These are phyloP conservation scores for Agrochola circellaris DNA, from an alignment of 2,888 invertebrate species.

Conservation along the genomic window DNA sequence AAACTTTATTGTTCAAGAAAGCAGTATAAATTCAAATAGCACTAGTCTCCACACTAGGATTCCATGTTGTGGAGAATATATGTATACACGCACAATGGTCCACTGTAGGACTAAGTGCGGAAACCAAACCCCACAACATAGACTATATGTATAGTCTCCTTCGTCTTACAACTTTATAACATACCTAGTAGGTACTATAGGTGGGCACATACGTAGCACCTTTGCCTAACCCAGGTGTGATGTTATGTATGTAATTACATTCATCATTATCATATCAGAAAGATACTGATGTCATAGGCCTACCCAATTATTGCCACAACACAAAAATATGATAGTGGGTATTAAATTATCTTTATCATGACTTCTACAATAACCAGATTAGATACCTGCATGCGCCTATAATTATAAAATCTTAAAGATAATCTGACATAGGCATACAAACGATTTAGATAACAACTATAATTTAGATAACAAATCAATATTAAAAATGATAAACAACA, in stretches of 20 bases:
- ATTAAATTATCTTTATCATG: conserved; percentile 8
- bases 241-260: neutral
- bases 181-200: neutral
- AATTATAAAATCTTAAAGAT: conserved; percentile 2
- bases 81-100: no score
- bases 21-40: no score
- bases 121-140: no score
- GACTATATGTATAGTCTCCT: no score
- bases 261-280: neutral
- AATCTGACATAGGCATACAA: conserved; percentile 16
- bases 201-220: neutral
- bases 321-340: neutral
- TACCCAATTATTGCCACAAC: neutral
- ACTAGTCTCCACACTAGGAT: no score
- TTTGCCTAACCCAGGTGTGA: neutral
- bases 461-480: neutral
- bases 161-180: no score
- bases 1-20: no score
- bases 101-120: no score
- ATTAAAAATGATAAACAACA: neutral
- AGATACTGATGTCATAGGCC: neutral
- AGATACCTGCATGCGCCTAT: conserved; percentile 17
- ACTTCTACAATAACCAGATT: conserved; percentile 7
- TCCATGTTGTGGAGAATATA: no score
- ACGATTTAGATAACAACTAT: neutral